Conservation (phyloP, 2,797 vertebrate genomes). For the Premnoplex brunnescens region DNA sequence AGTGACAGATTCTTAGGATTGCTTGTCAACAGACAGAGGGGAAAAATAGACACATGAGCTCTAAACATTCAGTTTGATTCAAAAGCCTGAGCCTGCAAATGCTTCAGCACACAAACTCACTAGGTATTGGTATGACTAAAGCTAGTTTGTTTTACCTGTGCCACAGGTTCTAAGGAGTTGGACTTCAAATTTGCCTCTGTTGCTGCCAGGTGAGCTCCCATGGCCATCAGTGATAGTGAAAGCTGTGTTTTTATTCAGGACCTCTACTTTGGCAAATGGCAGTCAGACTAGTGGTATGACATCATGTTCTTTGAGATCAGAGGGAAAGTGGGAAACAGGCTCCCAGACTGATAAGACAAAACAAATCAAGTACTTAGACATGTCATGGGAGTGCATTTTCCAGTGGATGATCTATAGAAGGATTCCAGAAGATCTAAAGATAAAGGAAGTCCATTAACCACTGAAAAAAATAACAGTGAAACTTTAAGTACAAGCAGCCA, state of each 20-base stretch:
- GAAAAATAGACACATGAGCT: not conserved
- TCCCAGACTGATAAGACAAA: not conserved
- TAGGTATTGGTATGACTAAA: not conserved
- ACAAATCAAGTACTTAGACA: not conserved
- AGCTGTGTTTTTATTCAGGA: not conserved
- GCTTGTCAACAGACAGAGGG: not conserved
- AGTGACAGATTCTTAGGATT: constrained; percentile 36
- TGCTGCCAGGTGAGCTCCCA: not conserved
- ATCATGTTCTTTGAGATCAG: not conserved
- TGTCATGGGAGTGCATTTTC: not conserved
- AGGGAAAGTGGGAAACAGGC: not conserved
- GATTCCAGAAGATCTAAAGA: not conserved
- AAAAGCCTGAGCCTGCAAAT: not conserved
- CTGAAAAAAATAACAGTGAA: not conserved
- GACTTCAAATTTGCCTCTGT: not conserved
- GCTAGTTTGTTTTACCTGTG: not conserved
- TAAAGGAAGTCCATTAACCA: not conserved
- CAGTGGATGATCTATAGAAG: not conserved
- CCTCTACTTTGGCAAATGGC: not conserved
- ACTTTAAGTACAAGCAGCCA: not conserved
- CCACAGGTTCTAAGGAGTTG: not conserved
- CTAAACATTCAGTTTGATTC: not conserved
- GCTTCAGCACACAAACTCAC: not conserved
- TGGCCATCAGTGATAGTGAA: too few relatives aligned
- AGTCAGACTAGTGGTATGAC: not conserved